phyloP scores from a whole-genome alignment of 2,797 vertebrate species.

The Aselliscus stoliczkanus region DNA sequence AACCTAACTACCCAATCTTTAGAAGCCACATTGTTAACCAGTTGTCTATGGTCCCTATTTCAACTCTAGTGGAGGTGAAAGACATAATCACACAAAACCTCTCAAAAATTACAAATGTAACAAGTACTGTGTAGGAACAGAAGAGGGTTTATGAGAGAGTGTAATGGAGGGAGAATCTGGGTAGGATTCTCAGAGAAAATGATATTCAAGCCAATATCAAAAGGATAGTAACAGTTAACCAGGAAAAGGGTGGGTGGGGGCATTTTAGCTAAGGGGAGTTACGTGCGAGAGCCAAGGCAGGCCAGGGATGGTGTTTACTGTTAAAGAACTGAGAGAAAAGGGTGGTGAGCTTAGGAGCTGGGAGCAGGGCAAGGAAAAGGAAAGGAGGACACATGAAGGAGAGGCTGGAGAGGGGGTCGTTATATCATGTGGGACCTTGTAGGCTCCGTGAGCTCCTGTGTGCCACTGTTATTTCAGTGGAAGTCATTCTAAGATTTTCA shows the following conservation, averaged over 20 bases:
- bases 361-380: background rate
- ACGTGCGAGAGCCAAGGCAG: no score
- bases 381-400: accelerated
- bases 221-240: background rate
- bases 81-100: background rate
- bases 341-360: no score
- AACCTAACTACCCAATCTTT: background rate
- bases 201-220: background rate
- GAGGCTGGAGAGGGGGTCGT: background rate
- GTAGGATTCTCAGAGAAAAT: background rate
- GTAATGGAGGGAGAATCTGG: no score
- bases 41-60: background rate
- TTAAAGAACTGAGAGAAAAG: background rate
- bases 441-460: background rate
- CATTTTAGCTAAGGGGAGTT: background rate
- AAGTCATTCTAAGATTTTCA: background rate
- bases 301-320: accelerated
- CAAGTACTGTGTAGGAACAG: background rate
- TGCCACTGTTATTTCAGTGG: background rate
- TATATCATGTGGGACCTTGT: accelerated
- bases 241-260: background rate
- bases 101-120: background rate
- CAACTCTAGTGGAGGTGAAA: background rate
- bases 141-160: background rate
- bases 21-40: background rate